Percentiles rank a stretch among this genome's conserved stretches.
These are phyloP conservation scores for Falco concolor DNA, from an alignment of 2,797 vertebrate species.

Conservation along the genomic window DNA sequence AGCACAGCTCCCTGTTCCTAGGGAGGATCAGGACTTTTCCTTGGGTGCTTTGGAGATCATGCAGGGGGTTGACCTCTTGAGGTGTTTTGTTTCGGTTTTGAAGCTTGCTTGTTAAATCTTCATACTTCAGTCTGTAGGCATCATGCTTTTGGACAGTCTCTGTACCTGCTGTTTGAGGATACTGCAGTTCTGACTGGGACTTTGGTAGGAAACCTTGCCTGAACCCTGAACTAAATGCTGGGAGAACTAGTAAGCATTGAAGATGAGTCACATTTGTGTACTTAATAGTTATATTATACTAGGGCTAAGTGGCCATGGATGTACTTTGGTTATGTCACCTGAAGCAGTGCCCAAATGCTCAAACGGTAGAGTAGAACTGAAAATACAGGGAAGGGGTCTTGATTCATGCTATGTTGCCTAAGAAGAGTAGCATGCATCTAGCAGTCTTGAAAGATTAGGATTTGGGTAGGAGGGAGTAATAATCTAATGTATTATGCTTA, in stretches of 20 bases:
- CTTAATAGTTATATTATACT: neutral
- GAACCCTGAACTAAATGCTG: neutral
- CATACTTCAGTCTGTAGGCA: fast-evolving
- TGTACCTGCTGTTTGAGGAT: neutral
- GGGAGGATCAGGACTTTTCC: neutral
- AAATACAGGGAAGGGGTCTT: neutral
- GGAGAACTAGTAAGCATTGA: neutral
- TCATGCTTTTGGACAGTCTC: neutral
- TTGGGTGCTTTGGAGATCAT: neutral
- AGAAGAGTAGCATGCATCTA: neutral
- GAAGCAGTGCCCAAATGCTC: neutral
- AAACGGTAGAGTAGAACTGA: neutral
- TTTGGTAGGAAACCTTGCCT: neutral
- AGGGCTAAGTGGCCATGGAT: neutral
- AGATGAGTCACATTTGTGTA: neutral
- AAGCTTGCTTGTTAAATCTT: neutral
- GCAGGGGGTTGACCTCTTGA: neutral
- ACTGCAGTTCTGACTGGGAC: neutral
- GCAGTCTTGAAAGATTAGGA: neutral
- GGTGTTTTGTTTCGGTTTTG: neutral
- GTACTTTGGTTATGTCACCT: neutral
- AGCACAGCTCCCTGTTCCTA: neutral
- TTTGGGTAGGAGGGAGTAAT: neutral
- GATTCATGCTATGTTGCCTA: neutral
- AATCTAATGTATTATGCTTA: neutral